phyloP scores from a whole-genome alignment of 2,797 vertebrate species.

The Silurus aristotelis region DNA sequence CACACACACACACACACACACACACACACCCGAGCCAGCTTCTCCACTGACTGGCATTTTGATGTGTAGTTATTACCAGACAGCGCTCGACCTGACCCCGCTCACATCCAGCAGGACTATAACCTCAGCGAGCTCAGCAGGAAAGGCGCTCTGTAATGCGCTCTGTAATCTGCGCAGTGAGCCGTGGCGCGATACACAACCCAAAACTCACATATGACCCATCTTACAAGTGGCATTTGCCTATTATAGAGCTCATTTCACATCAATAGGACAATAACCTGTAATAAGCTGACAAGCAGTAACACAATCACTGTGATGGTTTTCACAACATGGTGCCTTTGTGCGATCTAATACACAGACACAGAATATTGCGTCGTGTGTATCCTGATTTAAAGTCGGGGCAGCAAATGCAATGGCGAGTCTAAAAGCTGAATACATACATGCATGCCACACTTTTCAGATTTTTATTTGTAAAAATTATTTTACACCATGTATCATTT shows the following conservation, averaged over 20 bases:
- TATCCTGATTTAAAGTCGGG: not conserved
- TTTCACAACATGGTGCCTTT: not conserved
- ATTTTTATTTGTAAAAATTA: too few relatives aligned
- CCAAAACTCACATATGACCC: slow-evolving; percentile 3
- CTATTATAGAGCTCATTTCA: slow-evolving; percentile 3
- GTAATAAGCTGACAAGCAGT: not conserved
- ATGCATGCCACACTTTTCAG: too few relatives aligned
- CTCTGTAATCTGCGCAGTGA: not conserved
- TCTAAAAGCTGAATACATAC: too few relatives aligned
- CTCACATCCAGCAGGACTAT: not conserved
- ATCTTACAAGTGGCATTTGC: not conserved
- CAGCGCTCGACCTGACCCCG: not conserved
- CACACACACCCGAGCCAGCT: not conserved
- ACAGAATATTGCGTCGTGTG: not conserved
- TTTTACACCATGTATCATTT: too few relatives aligned
- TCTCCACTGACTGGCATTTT: not conserved
- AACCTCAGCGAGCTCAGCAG: slow-evolving; percentile 18
- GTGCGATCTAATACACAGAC: not conserved
- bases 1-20: too few relatives aligned
- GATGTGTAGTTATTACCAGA: slow-evolving; percentile 12
- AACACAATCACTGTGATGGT: not conserved
- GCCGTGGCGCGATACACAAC: not conserved
- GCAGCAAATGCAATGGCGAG: not conserved
- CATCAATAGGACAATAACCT: not conserved
- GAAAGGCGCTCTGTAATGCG: not conserved